Evolutionary conservation across 2,113 vertebrate species (phyloP), one percentile per base, ranked within the genome.

Genomic region (Nettapus auritus): DNA sequence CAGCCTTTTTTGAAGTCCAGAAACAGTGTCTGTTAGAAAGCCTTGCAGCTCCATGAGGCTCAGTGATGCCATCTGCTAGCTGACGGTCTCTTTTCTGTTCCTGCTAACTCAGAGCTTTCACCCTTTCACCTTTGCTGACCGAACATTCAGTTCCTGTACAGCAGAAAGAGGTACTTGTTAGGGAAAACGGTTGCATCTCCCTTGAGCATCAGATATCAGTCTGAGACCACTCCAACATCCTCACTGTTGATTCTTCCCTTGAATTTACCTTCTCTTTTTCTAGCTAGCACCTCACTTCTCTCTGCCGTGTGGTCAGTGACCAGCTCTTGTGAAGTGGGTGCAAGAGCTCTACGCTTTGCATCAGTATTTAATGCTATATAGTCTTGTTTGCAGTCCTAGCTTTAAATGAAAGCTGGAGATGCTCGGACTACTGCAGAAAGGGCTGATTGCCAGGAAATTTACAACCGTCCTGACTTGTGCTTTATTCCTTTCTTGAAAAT

Each of bases 201-300:
- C 13, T 1, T 1, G 21, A 31, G 53, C 40, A n/a, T 81, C 57
- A 13, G 34, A 42, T 56, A 67, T 21, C 18, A 18, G 25, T 17
- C 56, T 56, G 64, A 87, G 70, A 12, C 28, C 20, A 33, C 50
- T 46, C 25, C 14, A 42, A 59, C 25, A 28, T 53, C 40, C 44
- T 60, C 0, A 0, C 33, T 80, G 34, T 26, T 15, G 21, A 0
- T 50, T 56, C 31, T 88, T 85, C 12, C 59, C 38, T 46, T 68
- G 44, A 46, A 15, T 8, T 3, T 22, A 36, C 2, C 13, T 62
- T 17, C 31, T 28, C 23, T 36, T 11, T 48, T 57, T 11, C 9
- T 55, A 82, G 50, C 36, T 46, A 87, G 74, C 29, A n/a, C 42
- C 59, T 55, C 64, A 4, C 48, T 33, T 31, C 38, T 50, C 66